Conservation (phyloP, 1,140 invertebrate genomes). For the Halictus rubicundus region DNA sequence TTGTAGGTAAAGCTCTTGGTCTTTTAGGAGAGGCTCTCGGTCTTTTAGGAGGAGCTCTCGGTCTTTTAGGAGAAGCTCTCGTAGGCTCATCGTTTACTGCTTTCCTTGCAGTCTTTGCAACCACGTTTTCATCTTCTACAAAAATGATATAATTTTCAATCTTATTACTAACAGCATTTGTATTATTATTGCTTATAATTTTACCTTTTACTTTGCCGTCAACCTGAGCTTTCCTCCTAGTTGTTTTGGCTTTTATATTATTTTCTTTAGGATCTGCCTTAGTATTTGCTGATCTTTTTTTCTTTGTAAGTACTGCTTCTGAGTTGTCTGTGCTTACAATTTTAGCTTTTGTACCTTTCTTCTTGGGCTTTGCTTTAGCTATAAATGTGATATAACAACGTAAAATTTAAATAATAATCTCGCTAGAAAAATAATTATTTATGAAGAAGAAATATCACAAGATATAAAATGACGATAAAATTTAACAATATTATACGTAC, state of each 20-base stretch:
- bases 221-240: not conserved
- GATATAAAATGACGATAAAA: not conserved
- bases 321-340: not conserved
- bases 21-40: not conserved
- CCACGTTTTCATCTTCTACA: not conserved
- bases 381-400: not conserved
- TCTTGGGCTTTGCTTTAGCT: conserved; percentile 20
- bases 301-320: not conserved
- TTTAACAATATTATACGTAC: not conserved
- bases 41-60: conserved; percentile 13
- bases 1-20: too few species aligned
- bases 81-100: not conserved
- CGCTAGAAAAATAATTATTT: not conserved
- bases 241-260: not conserved
- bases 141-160: conserved; percentile 1
- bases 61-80: not conserved
- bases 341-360: conserved; percentile 2
- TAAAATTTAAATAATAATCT: not conserved
- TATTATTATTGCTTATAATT: not conserved
- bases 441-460: not conserved
- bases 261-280: not conserved
- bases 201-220: conserved; percentile 2
- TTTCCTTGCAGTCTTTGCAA: conserved; percentile 7
- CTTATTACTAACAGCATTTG: not conserved
- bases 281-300: not conserved